A percentile compares a stretch with the other conserved stretches of the same genome.
Evolutionary conservation across 2,888 invertebrate genomes (phyloP).

Genomic region (Spodoptera picta): DNA sequence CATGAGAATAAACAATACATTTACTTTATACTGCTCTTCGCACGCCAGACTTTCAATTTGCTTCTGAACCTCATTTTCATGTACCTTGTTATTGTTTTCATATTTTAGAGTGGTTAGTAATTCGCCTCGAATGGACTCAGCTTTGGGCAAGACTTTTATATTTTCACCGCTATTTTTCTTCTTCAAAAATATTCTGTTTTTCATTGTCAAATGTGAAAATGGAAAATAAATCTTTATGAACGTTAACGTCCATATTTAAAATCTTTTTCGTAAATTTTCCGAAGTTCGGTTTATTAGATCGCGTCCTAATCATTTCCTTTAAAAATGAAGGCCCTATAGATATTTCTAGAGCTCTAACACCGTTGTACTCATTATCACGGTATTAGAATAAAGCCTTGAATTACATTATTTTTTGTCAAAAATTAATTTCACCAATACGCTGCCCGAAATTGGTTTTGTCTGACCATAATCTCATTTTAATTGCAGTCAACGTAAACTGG

Average conservation of each 20-base stretch:
- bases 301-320: not conserved
- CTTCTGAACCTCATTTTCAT: slow-evolving; percentile 6
- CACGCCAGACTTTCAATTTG: slow-evolving; percentile 33
- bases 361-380: slow-evolving; percentile 25
- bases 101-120: slow-evolving; percentile 15
- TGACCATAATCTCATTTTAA: slow-evolving; percentile 52
- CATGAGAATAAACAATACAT: slow-evolving; percentile 59
- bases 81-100: slow-evolving; percentile 22
- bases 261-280: too few species aligned
- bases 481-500: slow-evolving; percentile 24
- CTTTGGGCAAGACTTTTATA: not conserved
- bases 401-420: slow-evolving; percentile 1
- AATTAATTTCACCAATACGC: slow-evolving; percentile 34
- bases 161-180: too few species aligned
- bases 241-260: too few species aligned
- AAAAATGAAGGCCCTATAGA: not conserved
- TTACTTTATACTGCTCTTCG: slow-evolving; percentile 3
- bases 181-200: too few species aligned
- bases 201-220: too few species aligned
- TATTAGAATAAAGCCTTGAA: slow-evolving; percentile 8
- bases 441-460: slow-evolving; percentile 41
- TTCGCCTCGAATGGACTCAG: not conserved
- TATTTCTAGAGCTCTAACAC: not conserved
- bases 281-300: too few species aligned
- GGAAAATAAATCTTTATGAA: too few species aligned